Evolutionary conservation across 2,113 vertebrate genomes (phyloP), one percentile per base, ranked within the genome.

Genomic region (Eira barbara): DNA sequence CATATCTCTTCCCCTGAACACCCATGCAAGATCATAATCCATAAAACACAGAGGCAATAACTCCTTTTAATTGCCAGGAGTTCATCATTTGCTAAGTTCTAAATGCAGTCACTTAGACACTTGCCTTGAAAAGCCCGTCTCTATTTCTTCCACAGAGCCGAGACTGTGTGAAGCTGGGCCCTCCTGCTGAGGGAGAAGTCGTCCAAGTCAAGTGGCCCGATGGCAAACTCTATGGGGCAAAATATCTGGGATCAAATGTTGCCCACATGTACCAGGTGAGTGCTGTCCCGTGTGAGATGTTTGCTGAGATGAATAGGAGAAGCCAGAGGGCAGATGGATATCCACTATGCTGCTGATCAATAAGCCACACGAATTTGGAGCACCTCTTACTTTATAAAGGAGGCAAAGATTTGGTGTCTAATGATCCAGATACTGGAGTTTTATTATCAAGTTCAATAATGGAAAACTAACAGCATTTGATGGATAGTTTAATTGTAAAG

Each of bases 141-240:
- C 86, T 98, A 25, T 96, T 97, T 97, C 89, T 94, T 97, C 97
- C 91, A 95, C 45, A 99, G 99, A 99, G 99, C 99, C 99, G 99
- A 98, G 99, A 99, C 94, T 99, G 99, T 98, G 98, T 99, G 95
- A 99, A 98, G 91, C 98, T 99, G 69, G 99, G 99, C 36, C 99
- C 99, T 98, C 99, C 99, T 96, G 99, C 99, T 27, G 99, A 99
- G 55, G 99, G 99, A 95, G 99, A 99, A 98, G 98, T 98, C 63
- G 99, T 99, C 88, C 99, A 99, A 98, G 99, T 99, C 94, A 99
- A 99, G 98, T 99, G 99, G 99, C 99, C 99, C 0, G 99, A 99
- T 97, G 99, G 99, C 96, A 99, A 99, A 95, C 99, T 99, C 97
- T 99, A 99, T 20, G 99, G 99, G n/a, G 99, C 99, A 57, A 99